Evolutionary conservation across 2,797 vertebrate species (phyloP).

Genomic region (Columba guinea): DNA sequence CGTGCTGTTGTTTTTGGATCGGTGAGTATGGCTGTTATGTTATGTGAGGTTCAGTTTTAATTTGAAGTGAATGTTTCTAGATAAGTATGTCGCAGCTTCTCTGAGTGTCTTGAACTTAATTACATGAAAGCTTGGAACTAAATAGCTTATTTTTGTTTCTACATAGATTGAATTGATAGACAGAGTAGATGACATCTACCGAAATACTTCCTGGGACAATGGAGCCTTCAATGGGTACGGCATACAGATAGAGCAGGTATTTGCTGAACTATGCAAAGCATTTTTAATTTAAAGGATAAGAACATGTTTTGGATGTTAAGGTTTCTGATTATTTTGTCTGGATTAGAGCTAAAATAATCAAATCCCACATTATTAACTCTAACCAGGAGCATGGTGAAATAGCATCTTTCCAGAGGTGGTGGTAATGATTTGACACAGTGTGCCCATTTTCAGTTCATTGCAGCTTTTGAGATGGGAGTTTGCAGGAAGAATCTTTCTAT

Average conservation of each 20-base stretch:
- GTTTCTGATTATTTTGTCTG: background rate
- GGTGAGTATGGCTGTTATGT: background rate
- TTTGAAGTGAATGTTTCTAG: background rate
- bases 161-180: slow-evolving; percentile 95
- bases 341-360: background rate
- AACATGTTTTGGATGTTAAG: background rate
- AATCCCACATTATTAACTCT: background rate
- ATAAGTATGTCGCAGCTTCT: background rate
- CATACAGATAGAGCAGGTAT: slow-evolving; percentile 96
- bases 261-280: background rate
- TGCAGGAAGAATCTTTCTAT: background rate
- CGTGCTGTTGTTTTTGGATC: background rate
- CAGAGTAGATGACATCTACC: slow-evolving; percentile 97
- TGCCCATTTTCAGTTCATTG: background rate
- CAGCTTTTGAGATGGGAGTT: background rate
- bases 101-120: background rate
- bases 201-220: slow-evolving; percentile 93
- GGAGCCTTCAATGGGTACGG: slow-evolving; percentile 88
- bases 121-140: background rate
- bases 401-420: background rate
- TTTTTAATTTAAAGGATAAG: background rate
- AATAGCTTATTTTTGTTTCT: background rate
- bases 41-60: background rate
- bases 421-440: background rate
- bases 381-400: background rate